Conservation (phyloP, 2,113 vertebrate genomes). For the Anolis carolinensis region DNA sequence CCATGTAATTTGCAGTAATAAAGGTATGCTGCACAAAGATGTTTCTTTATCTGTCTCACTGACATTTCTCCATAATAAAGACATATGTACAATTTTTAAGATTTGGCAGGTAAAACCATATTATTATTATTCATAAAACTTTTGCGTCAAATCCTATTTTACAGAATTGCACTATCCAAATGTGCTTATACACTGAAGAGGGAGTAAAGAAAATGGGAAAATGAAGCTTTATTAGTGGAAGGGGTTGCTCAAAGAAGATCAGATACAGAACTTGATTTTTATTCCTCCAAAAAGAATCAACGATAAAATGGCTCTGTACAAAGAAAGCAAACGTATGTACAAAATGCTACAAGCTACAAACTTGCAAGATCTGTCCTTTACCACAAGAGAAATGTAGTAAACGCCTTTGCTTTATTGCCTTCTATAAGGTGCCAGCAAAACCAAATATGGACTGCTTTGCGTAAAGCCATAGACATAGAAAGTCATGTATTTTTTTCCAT, state of each 20-base stretch:
- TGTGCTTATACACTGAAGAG: constrained; percentile 63
- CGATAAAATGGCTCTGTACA: constrained; percentile 86
- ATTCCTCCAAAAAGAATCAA: constrained; percentile 67
- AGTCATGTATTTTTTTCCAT: constrained; percentile 65
- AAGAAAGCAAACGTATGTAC: constrained; percentile 82
- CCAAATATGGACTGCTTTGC: constrained; percentile 66
- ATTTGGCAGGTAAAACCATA: constrained; percentile 77
- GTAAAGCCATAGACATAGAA: constrained; percentile 67
- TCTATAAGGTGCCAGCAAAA: constrained; percentile 86
- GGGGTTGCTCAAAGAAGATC: constrained; percentile 67
- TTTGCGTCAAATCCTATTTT: constrained; percentile 81
- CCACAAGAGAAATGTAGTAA: constrained; percentile 73
- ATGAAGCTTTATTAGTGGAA: constrained; percentile 57
- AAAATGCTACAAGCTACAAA: constrained; percentile 82
- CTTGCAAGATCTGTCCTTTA: constrained; percentile 70
- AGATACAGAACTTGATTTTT: constrained; percentile 80
- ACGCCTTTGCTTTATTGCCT: constrained; percentile 66
- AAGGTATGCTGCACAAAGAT: constrained; percentile 77
- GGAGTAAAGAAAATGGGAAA: constrained; percentile 50
- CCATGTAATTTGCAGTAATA: constrained; percentile 76
- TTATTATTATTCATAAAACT: constrained; percentile 73
- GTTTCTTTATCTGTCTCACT: constrained; percentile 69
- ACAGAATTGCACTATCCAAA: constrained; percentile 72
- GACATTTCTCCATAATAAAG: constrained; percentile 73
- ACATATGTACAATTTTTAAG: constrained; percentile 72